Evolutionary conservation across 2,113 vertebrate species (phyloP).

Genomic region (Coracopsis vasa): DNA sequence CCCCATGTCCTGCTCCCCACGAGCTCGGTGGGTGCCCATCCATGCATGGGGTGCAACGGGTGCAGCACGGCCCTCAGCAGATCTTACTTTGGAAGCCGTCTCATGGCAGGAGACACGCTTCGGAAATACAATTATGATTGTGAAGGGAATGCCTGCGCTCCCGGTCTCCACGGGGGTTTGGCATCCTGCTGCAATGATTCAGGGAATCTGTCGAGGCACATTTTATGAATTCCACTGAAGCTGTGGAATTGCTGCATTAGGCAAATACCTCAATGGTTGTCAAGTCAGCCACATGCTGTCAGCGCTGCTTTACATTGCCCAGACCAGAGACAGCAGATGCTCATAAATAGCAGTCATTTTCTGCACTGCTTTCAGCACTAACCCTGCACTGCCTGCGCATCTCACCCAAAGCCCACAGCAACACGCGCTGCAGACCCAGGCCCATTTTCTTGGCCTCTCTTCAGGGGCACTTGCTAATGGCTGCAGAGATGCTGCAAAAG

Average conservation of each 20-base stretch:
- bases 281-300: not conserved
- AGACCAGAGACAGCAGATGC: not conserved
- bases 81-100: fast-evolving
- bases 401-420: not conserved
- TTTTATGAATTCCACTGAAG: not conserved
- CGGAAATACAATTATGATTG: not conserved
- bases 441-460: not conserved
- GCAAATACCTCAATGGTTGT: not conserved
- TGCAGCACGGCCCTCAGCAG: fast-evolving
- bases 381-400: not conserved
- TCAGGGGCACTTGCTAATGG: not conserved
- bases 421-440: not conserved
- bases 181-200: not conserved
- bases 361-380: not conserved
- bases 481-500: not conserved
- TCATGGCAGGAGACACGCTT: not conserved
- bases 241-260: constrained; percentile 5
- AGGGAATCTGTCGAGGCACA: not conserved
- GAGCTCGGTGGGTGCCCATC: not conserved
- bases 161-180: not conserved
- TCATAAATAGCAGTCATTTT: not conserved
- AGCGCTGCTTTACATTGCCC: not conserved
- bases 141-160: not conserved
- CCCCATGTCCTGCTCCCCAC: fast-evolving
- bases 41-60: not conserved